Evolutionary conservation across 2,113 vertebrate species (phyloP).

Genomic region (Psammodynastes pulverulentus): DNA sequence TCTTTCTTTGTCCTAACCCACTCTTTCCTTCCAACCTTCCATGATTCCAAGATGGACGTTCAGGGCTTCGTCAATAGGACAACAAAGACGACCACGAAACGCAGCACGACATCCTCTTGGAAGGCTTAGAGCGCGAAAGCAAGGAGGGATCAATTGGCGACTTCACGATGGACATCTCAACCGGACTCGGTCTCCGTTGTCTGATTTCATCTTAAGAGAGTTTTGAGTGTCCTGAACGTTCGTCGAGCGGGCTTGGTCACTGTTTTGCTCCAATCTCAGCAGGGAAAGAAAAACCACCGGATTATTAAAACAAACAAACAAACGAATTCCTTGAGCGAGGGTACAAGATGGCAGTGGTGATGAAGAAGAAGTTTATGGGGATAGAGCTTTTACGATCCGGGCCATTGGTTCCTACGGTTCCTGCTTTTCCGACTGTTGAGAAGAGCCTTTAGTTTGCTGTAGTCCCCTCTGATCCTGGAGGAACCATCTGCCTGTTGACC

Average conservation of each 20-base stretch:
- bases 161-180: constrained; percentile 53
- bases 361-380: constrained; percentile 32
- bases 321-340: constrained; percentile 42
- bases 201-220: constrained; percentile 50
- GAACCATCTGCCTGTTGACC: constrained; percentile 69
- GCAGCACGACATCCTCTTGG: constrained; percentile 54
- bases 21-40: not conserved
- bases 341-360: not conserved
- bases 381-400: constrained; percentile 74
- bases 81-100: constrained; percentile 50
- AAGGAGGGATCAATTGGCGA: constrained; percentile 52
- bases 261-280: constrained; percentile 47
- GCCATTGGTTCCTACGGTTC: constrained; percentile 86
- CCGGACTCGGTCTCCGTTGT: constrained; percentile 5
- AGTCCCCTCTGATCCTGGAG: constrained; percentile 82
- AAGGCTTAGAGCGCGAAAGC: constrained; percentile 38
- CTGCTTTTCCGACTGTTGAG: constrained; percentile 92
- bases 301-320: too few relatives aligned
- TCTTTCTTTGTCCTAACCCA: constrained; percentile 36
- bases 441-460: constrained; percentile 91
- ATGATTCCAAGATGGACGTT: constrained; percentile 4
- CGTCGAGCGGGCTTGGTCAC: constrained; percentile 28
- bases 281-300: constrained; percentile 46
- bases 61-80: not conserved
- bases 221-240: constrained; percentile 52